These are phyloP conservation scores for Cabera pusaria DNA, from an alignment of 2,888 invertebrate species.

Conservation along the genomic window DNA sequence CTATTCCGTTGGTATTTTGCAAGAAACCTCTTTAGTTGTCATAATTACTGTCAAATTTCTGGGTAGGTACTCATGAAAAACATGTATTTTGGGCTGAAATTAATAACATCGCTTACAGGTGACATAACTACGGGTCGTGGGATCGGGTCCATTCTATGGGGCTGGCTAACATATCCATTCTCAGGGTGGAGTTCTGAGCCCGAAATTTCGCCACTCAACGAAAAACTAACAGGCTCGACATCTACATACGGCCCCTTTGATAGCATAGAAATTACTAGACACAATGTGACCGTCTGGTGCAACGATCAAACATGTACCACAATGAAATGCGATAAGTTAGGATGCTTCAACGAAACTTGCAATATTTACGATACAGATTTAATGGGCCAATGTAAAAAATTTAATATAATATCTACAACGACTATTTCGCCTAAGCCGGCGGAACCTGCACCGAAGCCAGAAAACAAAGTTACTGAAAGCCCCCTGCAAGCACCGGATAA, in stretches of 20 bases:
- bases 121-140: constrained; percentile 59
- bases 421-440: constrained; percentile 42
- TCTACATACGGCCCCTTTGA: constrained; percentile 43
- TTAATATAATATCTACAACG: constrained; percentile 48
- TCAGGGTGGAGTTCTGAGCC: constrained; percentile 62
- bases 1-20: too few relatives aligned
- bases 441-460: constrained; percentile 25
- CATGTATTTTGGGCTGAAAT: too few relatives aligned
- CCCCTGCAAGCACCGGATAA: constrained; percentile 19
- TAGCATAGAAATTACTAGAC: constrained; percentile 53
- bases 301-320: constrained; percentile 77
- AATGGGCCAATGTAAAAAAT: constrained; percentile 68
- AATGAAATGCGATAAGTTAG: constrained; percentile 61
- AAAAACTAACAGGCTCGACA: constrained; percentile 43
- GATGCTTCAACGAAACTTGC: constrained; percentile 68
- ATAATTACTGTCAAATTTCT: too few relatives aligned
- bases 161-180: constrained; percentile 74
- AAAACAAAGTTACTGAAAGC: constrained; percentile 23
- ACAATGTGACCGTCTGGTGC: constrained; percentile 71
- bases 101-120: constrained; percentile 62
- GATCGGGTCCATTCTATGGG: constrained; percentile 68
- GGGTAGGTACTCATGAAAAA: too few relatives aligned
- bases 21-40: too few relatives aligned
- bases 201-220: constrained; percentile 41
- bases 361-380: constrained; percentile 75